Conservation (phyloP, 2,797 vertebrate genomes). For the Parauchenoglanis ngamensis region DNA sequence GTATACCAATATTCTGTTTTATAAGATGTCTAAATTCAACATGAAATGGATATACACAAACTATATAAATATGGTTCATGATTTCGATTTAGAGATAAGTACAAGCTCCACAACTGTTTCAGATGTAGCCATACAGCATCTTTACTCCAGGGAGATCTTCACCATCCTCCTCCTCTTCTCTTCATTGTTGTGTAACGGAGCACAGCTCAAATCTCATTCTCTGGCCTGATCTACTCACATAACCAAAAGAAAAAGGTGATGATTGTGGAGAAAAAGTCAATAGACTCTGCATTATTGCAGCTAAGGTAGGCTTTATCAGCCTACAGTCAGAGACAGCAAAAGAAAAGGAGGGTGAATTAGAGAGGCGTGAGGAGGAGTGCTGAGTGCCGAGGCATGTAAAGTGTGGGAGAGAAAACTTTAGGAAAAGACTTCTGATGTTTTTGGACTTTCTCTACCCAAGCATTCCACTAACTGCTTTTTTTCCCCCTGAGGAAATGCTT, state of each 20-base stretch:
- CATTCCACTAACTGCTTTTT: slow-evolving; percentile 17
- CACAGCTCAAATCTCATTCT: slow-evolving; percentile 53
- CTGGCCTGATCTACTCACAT: slow-evolving; percentile 59
- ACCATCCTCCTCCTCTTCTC: slow-evolving; percentile 55
- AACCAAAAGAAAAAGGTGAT: slow-evolving; percentile 39
- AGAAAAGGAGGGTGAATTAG: slow-evolving; percentile 49
- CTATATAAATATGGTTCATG: background rate
- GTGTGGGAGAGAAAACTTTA: slow-evolving; percentile 44
- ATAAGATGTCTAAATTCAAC: background rate
- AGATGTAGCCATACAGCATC: slow-evolving; percentile 49
- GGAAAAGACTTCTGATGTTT: slow-evolving; percentile 21
- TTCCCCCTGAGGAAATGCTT: background rate
- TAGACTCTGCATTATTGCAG: slow-evolving; percentile 47
- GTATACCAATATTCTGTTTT: background rate
- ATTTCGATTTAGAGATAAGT: slow-evolving; percentile 19
- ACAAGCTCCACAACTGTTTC: slow-evolving; percentile 47
- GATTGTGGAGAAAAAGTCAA: slow-evolving; percentile 44
- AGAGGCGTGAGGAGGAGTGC: slow-evolving; percentile 56
- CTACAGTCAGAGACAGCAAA: slow-evolving; percentile 52
- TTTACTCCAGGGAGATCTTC: slow-evolving; percentile 50
- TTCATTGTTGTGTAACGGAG: slow-evolving; percentile 57
- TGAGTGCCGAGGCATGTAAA: slow-evolving; percentile 34
- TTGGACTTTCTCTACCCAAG: slow-evolving; percentile 26
- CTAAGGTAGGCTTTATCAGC: slow-evolving; percentile 49
- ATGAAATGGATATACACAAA: background rate